Evolutionary conservation across 2,113 vertebrate genomes (phyloP).

Genomic region (crab-eating macaque (Macaca fascicularis)): DNA sequence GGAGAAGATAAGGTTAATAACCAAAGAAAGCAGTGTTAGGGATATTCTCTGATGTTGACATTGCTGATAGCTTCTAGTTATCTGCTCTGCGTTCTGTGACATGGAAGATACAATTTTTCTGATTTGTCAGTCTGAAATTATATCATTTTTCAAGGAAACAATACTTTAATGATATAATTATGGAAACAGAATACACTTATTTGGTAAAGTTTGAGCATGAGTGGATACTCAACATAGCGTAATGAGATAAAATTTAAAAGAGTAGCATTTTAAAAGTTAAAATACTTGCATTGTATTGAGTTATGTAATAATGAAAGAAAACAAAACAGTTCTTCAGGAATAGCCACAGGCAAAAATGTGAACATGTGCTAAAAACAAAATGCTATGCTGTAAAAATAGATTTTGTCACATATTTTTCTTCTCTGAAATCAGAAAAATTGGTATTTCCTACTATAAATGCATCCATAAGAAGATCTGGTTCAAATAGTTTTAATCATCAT

Average conservation of each 20-base stretch:
- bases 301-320: background rate
- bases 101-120: fast-evolving
- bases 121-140: background rate
- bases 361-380: background rate
- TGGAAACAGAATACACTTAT: background rate
- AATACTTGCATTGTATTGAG: background rate
- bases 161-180: background rate
- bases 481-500: background rate
- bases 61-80: fast-evolving
- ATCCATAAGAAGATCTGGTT: background rate
- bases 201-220: background rate
- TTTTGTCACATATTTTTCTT: background rate
- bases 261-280: background rate
- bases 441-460: background rate
- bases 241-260: background rate
- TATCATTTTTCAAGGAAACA: fast-evolving
- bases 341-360: background rate
- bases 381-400: background rate
- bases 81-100: fast-evolving
- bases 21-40: fast-evolving
- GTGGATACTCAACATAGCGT: background rate
- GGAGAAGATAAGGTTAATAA: fast-evolving
- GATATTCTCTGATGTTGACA: fast-evolving
- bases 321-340: background rate
- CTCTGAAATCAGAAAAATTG: background rate